Base-by-base conservation (phyloP, 2,113 vertebrate genomes). In the Datnioides undecimradiatus region DNA sequence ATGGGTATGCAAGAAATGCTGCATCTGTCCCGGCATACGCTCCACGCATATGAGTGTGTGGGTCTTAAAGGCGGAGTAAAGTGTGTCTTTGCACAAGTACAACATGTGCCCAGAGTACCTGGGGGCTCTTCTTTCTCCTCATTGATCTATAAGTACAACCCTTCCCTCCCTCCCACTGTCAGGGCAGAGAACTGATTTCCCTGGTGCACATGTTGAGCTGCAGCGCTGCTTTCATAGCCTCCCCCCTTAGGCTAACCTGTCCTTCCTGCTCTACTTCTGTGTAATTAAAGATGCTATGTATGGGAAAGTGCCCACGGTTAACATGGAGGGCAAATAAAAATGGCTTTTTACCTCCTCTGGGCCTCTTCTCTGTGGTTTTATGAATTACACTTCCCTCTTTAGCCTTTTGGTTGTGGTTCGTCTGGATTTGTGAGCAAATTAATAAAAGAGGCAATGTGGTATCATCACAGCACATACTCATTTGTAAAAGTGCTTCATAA, bases 271-370 rank as follows among this genome's bases (percentile, higher is more conserved):
- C 90, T 68, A 87, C 88, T 92, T 91, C 83, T 90, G 88, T 86
- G 89, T 92, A 92, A 91, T 93, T 92, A 92, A 93, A 92, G 83
- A 90, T 89, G 82, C 87, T 87, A 84, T 87, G 87, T 87, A 86
- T 90, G 89, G 88, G 88, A 91, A 88, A 90, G 82, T 87, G 90
- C 90, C 91, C 49, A 76, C 75, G 69, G 90, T 91, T 90, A 90
- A 91, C 85, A 88, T 60, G 59, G 80, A 91, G 85, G 88, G 82
- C 86, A 91, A 91, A 89, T 88, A 79, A 80, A 90, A 89, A 84
- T 75, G 62, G 27, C 64, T 85, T 87, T 87, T 87, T 85, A 82
- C 85, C 85, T 83, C 77, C 88, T 87, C 70, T 8, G 46, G 90
- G 80, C 77, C 60, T 84, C 80, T 79, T 87, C 84, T 87, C 17